A percentile compares a stretch with the other conserved stretches of the same genome.
These are phyloP conservation scores for Lithodes maja DNA, from an alignment of 2,888 invertebrate species.

Conservation along the genomic window DNA sequence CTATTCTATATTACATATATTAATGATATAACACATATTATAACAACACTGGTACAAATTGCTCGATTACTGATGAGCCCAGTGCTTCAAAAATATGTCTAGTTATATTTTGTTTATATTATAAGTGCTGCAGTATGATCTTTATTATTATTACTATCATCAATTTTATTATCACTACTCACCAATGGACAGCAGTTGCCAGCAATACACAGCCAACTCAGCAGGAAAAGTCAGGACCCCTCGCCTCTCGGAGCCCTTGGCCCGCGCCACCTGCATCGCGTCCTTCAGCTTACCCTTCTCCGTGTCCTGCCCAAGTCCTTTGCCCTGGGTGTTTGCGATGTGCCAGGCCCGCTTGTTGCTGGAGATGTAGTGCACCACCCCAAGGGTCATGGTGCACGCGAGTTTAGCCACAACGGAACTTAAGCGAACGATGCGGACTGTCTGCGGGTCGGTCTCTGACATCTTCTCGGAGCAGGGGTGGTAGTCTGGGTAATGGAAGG, in stretches of 20 bases:
- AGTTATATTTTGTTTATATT: too few relatives aligned
- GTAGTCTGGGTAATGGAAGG: too few relatives aligned
- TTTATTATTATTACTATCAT: too few relatives aligned
- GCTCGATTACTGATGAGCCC: too few relatives aligned
- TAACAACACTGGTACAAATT: too few relatives aligned
- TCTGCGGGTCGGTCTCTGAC: background rate
- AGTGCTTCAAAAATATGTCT: too few relatives aligned
- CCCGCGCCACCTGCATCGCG: background rate
- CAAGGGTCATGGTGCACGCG: conserved; percentile 66
- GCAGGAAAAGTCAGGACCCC: conserved; percentile 59
- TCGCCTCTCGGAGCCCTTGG: conserved; percentile 1
- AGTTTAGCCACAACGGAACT: conserved; percentile 63
- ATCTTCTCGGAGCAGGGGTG: background rate
- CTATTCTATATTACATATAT: too few relatives aligned
- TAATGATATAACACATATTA: too few relatives aligned
- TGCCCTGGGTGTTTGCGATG: conserved; percentile 50
- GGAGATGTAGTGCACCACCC: conserved; percentile 67
- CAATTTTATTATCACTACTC: conserved; percentile 4
- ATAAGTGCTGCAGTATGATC: too few relatives aligned
- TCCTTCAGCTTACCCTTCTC: background rate
- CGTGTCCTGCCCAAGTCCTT: background rate
- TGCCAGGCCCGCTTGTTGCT: conserved; percentile 69
- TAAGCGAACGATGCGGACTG: conserved; percentile 20
- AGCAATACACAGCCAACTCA: conserved; percentile 58
- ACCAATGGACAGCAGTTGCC: conserved; percentile 69